Evolutionary conservation across 35 echinoderm and acorn worm genomes (phyloP).

Genomic region (Amphiura filiformis): DNA sequence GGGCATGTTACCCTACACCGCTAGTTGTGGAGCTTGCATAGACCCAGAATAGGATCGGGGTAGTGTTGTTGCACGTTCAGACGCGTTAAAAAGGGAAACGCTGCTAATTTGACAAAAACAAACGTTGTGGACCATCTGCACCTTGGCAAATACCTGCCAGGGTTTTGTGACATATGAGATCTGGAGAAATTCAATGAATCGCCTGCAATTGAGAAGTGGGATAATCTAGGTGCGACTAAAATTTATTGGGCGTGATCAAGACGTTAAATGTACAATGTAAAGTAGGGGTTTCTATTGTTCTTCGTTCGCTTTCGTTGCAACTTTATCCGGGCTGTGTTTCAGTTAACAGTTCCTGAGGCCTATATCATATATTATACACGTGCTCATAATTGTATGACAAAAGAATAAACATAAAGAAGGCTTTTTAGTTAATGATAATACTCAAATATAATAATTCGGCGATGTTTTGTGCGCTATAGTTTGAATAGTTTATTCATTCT

Average conservation of each 20-base stretch:
- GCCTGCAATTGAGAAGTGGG: not conserved
- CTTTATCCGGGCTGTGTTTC: not conserved
- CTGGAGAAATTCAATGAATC: not conserved
- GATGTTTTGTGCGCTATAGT: not conserved
- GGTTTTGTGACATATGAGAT: not conserved
- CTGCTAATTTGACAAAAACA: constrained; percentile 11
- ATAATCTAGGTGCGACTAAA: not conserved
- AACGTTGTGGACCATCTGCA: not conserved
- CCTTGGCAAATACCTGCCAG: not conserved
- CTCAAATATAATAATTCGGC: not conserved
- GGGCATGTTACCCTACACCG: constrained; percentile 5
- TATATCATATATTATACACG: not conserved
- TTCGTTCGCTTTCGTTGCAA: not conserved
- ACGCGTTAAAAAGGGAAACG: not conserved
- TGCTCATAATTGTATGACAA: not conserved
- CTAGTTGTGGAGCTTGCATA: not conserved
- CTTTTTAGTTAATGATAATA: constrained; percentile 10
- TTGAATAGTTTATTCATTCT: not conserved
- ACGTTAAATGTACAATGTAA: not conserved
- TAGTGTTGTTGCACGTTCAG: not conserved
- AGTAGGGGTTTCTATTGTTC: not conserved
- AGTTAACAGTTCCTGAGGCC: not conserved
- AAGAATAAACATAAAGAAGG: not conserved
- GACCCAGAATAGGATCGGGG: not conserved
- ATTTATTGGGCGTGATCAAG: constrained; percentile 14